Percentiles rank a stretch among this genome's conserved stretches.
These are phyloP conservation scores for Pocillopora verrucosa DNA, from an alignment of 64 coral and sea anemone genomes.

Conservation along the genomic window DNA sequence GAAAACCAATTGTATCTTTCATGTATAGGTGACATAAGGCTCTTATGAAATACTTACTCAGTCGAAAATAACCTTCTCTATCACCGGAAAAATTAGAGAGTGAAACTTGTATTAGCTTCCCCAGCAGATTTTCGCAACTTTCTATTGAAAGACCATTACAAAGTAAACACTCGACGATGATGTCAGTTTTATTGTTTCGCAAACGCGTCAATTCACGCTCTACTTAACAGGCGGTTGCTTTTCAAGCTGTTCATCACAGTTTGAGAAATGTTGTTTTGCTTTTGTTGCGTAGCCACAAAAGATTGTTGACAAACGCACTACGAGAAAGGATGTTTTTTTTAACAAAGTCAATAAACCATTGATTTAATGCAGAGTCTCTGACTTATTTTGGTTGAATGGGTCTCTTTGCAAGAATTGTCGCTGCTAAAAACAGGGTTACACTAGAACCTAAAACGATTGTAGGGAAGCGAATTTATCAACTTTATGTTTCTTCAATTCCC, in stretches of 20 bases:
- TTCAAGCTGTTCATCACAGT: not conserved
- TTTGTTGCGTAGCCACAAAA: not conserved
- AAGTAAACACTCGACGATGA: not conserved
- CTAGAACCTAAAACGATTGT: no score
- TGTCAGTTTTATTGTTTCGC: not conserved
- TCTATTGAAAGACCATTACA: not conserved
- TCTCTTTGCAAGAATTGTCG: no score
- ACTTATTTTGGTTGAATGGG: not conserved
- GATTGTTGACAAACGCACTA: not conserved
- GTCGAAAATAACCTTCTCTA: not conserved
- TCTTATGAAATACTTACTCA: not conserved
- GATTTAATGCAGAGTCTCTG: not conserved
- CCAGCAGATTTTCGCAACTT: not conserved
- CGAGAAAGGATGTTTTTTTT: not conserved
- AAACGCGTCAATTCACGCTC: conserved; percentile 11
- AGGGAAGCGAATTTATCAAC: no score
- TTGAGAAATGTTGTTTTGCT: not conserved
- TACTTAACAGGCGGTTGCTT: not conserved
- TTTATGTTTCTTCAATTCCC: no score
- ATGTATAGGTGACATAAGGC: not conserved
- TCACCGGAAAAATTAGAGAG: not conserved
- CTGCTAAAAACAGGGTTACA: no score
- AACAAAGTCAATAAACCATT: not conserved
- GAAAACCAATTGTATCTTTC: not conserved
- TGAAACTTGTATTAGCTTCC: not conserved